Base-by-base conservation (phyloP, 2,113 vertebrate genomes). In the Aplodontia rufa region DNA sequence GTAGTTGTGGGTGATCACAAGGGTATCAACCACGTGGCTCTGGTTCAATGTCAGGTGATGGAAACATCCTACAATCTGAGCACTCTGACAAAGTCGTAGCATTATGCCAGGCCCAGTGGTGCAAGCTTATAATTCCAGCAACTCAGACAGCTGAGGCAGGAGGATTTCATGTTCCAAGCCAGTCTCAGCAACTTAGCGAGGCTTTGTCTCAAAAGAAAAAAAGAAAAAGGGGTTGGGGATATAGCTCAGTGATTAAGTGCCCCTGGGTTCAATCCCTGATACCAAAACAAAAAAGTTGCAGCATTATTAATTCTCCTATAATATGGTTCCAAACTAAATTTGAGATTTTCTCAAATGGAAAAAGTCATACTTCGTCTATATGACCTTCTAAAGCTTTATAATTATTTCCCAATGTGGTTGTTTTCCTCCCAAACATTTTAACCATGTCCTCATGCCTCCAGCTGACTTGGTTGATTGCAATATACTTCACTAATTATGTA, bases 401-500 rank as follows among this genome's bases (percentile, higher is more conserved):
- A 28, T 3, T 69, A 24, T 55, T 84, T 87, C 58, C 69, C 71
- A 69, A 76, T 72, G 22, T 81, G 53, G 7, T 30, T 80, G 68
- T 74, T 94, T 68, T 75, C 66, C 62, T 89, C 58, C 11, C 42
- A 88, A 80, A 35, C 32, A 87, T 87, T 76, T 94, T 94, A 79
- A 87, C 32, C 49, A 53, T 37, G 8, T n/a, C 84, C 22, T 90
- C n/a, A 86, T 75, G 40, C 47, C 42, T 79, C 64, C 37, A 87
- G 66, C 49, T 91, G 66, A 87, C 19, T 74, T 96, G 35, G 13
- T 16, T 91, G 81, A 96, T 49, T 93, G 72, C 19, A 94, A 64
- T 40, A 90, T 62, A 87, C 26, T 87, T 87, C 64, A 47, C 66
- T 62, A 91, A 94, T 72, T 86, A 88, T n/a, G 49, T 90, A 79